Evolutionary conservation across 2,113 vertebrate species (phyloP).

Genomic region (Fulmarus glacialis): DNA sequence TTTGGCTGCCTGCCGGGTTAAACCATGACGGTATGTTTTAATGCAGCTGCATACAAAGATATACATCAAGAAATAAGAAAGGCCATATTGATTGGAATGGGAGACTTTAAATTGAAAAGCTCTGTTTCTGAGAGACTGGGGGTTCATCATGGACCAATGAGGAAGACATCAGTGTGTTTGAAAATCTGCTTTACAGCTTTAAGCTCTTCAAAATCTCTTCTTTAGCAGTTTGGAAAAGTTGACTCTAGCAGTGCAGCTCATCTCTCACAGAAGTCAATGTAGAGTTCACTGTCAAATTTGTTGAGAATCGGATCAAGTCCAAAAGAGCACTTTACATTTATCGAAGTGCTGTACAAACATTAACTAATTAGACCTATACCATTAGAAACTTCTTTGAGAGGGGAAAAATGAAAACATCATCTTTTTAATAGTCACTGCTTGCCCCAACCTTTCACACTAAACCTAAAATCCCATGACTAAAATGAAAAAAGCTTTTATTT

Average conservation of each 20-base stretch:
- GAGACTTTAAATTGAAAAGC: background rate
- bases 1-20: too few species aligned
- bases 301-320: background rate
- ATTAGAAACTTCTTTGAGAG: slow-evolving; percentile 6
- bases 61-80: background rate
- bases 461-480: slow-evolving; percentile 5
- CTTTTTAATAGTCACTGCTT: background rate
- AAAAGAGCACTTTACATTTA: background rate
- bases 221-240: background rate
- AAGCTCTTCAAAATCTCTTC: background rate
- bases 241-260: background rate
- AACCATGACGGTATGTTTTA: background rate
- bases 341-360: background rate
- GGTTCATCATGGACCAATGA: background rate
- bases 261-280: background rate
- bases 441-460: slow-evolving; percentile 1
- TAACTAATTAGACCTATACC: background rate
- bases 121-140: background rate
- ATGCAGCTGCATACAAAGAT: background rate
- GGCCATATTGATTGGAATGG: background rate
- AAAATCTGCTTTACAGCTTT: background rate
- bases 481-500: slow-evolving; percentile 54
- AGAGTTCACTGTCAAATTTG: background rate
- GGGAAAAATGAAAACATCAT: background rate
- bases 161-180: background rate